Conservation (phyloP, 30 jellyfish, hydroid and myxozoan species). For the Hydractinia echinata region DNA sequence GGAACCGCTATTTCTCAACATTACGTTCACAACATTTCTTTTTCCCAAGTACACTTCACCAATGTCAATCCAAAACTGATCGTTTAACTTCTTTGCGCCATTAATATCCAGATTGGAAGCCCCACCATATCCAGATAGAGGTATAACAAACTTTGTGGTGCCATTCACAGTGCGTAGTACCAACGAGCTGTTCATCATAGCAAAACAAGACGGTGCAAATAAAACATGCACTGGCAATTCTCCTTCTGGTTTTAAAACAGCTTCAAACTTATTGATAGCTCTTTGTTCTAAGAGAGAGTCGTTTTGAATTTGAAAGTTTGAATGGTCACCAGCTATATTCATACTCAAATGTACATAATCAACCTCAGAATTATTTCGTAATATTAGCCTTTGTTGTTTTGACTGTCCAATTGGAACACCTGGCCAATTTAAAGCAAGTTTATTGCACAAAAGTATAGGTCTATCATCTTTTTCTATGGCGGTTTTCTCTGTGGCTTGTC, state of each 20-base stretch:
- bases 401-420: conserved; percentile 69
- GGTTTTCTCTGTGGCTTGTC: conserved; percentile 44
- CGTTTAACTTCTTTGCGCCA: conserved; percentile 37
- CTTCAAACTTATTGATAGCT: conserved; percentile 35
- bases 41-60: conserved; percentile 51
- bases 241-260: conserved; percentile 63
- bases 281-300: conserved; percentile 34
- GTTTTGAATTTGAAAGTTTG: conserved; percentile 71
- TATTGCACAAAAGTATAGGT: conserved; percentile 62
- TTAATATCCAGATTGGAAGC: conserved; percentile 26
- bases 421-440: conserved; percentile 73
- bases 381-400: conserved; percentile 61
- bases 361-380: conserved; percentile 54
- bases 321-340: conserved; percentile 58
- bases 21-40: conserved; percentile 41
- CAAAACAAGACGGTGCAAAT: conserved; percentile 64
- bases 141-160: conserved; percentile 51
- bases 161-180: conserved; percentile 61
- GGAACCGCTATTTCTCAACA: conserved; percentile 60
- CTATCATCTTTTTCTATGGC: conserved; percentile 44
- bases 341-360: conserved; percentile 39
- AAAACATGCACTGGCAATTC: conserved; percentile 66
- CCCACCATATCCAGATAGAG: conserved; percentile 52
- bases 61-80: conserved; percentile 23
- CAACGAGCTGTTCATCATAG: conserved; percentile 55